Evolutionary conservation across 2,797 vertebrate genomes (phyloP), one percentile per base, ranked within the genome.

Genomic region (Eurystomus glaucurus): DNA sequence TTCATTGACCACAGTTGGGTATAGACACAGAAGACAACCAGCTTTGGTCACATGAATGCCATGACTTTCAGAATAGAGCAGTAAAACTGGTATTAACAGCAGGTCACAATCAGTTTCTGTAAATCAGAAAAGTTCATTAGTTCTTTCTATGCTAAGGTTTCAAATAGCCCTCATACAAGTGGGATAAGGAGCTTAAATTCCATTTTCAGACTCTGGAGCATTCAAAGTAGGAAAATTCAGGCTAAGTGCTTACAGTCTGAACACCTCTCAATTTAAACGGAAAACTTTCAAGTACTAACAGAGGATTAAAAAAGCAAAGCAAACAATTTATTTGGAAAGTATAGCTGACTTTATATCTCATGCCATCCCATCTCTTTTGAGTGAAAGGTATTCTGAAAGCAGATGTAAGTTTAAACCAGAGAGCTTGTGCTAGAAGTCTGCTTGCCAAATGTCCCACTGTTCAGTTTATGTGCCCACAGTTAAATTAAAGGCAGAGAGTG

Each of bases 381-480:
- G 18, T 35, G 76, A 94, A 95, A 93, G 43, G 70, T 81, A 90
- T 91, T 88, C 78, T 85, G 71, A 94, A 94, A 95, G 88, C 85
- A 95, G 64, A 96, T 80, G 80, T 28, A 92, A 81, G 37, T 88
- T 94, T 95, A 76, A 90, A 74, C 51, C 66, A 69, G 57, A 78
- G 50, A 75, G 6, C 52, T 79, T 79, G 33, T 86, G 58, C 81
- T 84, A 68, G 20, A 97, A 78, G 76, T 94, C 88, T 97, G 95
- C 69, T 85, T 84, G 88, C 94, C 96, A 97, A 97, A 97, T 94
- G 93, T 97, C 80, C 75, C 78, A 45, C 25, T 51, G 22, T 75
- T 68, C 48, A 28, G 46, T 68, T 91, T 78, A 55, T 82, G 64
- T 61, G 22, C 41, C 76, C 62, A 82, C 39, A 76, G 69, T 66